These are phyloP conservation scores for Podabrus alpinus DNA, from an alignment of 2,888 invertebrate species.

Conservation along the genomic window DNA sequence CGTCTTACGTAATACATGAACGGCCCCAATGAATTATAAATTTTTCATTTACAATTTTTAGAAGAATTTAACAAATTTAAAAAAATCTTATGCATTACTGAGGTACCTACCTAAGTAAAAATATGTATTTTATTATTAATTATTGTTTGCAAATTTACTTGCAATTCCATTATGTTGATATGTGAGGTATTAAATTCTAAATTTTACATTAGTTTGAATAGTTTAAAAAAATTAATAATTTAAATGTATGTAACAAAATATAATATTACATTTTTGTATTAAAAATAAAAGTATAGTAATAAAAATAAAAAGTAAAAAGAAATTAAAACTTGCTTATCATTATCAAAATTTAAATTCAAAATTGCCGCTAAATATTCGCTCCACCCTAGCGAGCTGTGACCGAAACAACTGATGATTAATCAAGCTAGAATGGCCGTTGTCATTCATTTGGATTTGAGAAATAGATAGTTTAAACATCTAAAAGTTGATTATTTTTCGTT, in stretches of 20 bases:
- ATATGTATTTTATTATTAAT: no score
- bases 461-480: slow-evolving; percentile 34
- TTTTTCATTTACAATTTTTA: no score
- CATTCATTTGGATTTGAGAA: slow-evolving; percentile 47
- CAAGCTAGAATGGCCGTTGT: slow-evolving; percentile 53
- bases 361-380: slow-evolving; percentile 4
- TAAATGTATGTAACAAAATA: neutral
- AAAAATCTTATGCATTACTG: no score
- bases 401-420: slow-evolving; percentile 54
- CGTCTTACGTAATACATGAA: no score
- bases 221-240: neutral
- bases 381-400: slow-evolving; percentile 37
- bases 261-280: neutral
- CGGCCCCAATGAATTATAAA: no score
- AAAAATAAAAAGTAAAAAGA: neutral
- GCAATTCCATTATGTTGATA: no score
- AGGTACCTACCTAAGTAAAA: no score
- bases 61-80: no score
- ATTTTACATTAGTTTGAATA: no score
- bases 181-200: no score
- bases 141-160: no score
- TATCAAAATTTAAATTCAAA: slow-evolving; percentile 6
- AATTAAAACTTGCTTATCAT: neutral
- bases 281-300: neutral
- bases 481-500: slow-evolving; percentile 24